Evolutionary conservation across 1,140 invertebrate species (phyloP).

Genomic region (Drosophila melanica): DNA sequence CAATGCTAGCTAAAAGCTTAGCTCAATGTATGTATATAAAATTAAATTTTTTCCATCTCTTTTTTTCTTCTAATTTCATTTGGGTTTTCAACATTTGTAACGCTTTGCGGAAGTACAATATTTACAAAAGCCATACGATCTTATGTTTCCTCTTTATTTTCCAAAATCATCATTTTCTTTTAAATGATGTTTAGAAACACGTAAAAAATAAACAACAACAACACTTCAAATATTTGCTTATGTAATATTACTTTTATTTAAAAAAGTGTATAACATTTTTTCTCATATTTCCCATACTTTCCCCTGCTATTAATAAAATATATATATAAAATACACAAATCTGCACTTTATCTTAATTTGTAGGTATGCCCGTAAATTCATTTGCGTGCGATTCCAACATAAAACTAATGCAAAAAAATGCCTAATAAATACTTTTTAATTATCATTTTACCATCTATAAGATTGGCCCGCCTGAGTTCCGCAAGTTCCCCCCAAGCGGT

Average conservation of each 20-base stretch:
- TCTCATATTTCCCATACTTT: constrained; percentile 18
- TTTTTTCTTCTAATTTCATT: constrained; percentile 34
- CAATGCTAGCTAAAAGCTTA: constrained; percentile 20
- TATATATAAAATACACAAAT: neutral
- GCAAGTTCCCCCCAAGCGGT: constrained; percentile 43
- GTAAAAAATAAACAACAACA: neutral
- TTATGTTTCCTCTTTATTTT: constrained; percentile 51
- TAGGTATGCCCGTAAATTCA: constrained; percentile 33
- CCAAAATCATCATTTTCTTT: constrained; percentile 30
- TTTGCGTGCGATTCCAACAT: constrained; percentile 55
- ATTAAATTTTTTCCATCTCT: constrained; percentile 15
- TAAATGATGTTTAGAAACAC: neutral
- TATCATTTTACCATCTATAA: constrained; percentile 51
- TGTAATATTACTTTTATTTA: neutral
- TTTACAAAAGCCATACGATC: constrained; percentile 23
- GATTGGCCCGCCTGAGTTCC: constrained; percentile 58
- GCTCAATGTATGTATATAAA: constrained; percentile 23
- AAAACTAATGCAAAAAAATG: constrained; percentile 63
- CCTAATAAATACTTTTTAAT: constrained; percentile 68
- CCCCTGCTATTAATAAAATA: neutral
- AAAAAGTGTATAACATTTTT: constrained; percentile 8
- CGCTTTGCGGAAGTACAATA: constrained; percentile 37
- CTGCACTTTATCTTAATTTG: constrained; percentile 22
- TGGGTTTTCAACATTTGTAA: constrained; percentile 22
- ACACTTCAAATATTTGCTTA: constrained; percentile 7